phyloP scores from a whole-genome alignment of 2,888 invertebrate species.

The Amorpha juglandis region DNA sequence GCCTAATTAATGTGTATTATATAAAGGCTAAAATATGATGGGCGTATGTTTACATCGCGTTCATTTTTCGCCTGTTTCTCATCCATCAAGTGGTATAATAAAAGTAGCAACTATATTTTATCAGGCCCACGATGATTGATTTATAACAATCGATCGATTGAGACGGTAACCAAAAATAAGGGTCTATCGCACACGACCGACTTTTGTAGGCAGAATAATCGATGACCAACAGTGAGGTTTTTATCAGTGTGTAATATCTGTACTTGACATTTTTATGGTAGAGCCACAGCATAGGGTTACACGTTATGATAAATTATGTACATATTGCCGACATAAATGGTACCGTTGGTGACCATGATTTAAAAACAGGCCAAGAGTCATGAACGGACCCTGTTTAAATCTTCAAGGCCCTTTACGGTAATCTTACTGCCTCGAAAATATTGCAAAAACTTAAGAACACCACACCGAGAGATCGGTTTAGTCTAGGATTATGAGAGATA shows the following conservation, averaged over 20 bases:
- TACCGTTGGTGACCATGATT: too few relatives aligned
- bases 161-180: conserved; percentile 10
- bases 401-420: too few relatives aligned
- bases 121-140: conserved; percentile 9
- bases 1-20: too few relatives aligned
- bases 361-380: too few relatives aligned
- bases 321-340: too few relatives aligned
- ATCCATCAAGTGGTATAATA: conserved; percentile 17
- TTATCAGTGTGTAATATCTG: not conserved
- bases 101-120: conserved; percentile 16
- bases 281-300: not conserved
- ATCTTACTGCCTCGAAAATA: too few relatives aligned
- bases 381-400: too few relatives aligned
- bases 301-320: too few relatives aligned
- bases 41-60: not conserved
- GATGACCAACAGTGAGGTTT: not conserved
- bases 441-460: too few relatives aligned
- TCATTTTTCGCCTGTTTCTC: not conserved
- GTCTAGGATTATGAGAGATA: too few relatives aligned
- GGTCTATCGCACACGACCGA: conserved; percentile 6
- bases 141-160: conserved; percentile 22
- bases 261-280: not conserved
- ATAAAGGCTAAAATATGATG: not conserved
- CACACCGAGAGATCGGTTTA: too few relatives aligned
- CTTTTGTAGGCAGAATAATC: not conserved